Conservation (phyloP, 2,113 vertebrate species). For the Hippocampus zosterae region DNA sequence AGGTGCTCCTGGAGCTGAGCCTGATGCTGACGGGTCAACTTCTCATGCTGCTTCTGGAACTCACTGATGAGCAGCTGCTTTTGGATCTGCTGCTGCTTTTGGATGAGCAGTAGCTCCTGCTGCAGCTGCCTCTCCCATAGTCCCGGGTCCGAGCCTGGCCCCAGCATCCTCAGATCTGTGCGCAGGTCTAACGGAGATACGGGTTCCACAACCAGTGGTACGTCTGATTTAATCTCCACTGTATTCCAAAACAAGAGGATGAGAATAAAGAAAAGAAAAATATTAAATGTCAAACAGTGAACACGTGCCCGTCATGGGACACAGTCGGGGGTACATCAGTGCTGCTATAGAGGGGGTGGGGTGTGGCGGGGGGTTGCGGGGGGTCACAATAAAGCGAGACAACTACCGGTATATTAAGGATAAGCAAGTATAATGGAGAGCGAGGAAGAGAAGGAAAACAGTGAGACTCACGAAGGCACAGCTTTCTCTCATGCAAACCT, state of each 20-base stretch:
- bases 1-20: conserved; percentile 98
- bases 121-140: conserved; percentile 92
- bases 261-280: conserved; percentile 7
- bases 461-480: conserved; percentile 13
- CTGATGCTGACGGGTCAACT: conserved; percentile 93
- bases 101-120: conserved; percentile 92
- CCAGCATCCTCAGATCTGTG: conserved; percentile 91
- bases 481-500: conserved; percentile 32
- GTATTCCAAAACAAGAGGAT: conserved; percentile 12
- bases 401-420: background rate
- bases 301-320: background rate
- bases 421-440: background rate
- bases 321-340: background rate
- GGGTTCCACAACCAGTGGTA: conserved; percentile 80
- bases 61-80: conserved; percentile 96
- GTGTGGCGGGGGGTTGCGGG: no score
- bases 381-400: background rate
- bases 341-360: no score
- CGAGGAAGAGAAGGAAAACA: background rate
- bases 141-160: conserved; percentile 84
- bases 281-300: background rate
- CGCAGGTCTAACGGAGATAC: conserved; percentile 88
- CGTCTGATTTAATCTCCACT: conserved; percentile 90
- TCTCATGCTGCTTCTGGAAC: conserved; percentile 98
- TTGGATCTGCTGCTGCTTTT: conserved; percentile 98